A percentile compares a stretch with the other conserved stretches of the same genome.
Evolutionary conservation across 2,888 invertebrate genomes (phyloP).

Genomic region (Bellardia pandia): DNA sequence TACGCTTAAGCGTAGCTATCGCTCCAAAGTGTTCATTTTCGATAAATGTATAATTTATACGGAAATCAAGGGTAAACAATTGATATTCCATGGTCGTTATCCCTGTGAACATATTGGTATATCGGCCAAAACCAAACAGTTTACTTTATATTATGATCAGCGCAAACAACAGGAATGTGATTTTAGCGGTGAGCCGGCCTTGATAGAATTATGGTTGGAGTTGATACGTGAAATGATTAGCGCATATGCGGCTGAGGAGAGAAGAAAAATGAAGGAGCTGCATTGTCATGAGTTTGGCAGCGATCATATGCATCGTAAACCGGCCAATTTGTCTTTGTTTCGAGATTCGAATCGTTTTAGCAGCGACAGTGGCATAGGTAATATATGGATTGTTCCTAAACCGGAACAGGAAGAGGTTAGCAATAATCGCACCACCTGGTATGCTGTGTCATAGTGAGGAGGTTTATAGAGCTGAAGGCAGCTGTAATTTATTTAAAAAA

Average conservation of each 20-base stretch:
- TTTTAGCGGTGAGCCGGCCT: conserved; percentile 79
- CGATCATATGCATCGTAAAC: conserved; percentile 81
- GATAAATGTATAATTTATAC: conserved; percentile 84
- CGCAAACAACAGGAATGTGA: conserved; percentile 83
- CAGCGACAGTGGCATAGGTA: conserved; percentile 83
- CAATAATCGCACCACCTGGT: conserved; percentile 82
- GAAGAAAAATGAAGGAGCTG: conserved; percentile 80
- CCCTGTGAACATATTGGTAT: conserved; percentile 83
- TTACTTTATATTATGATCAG: conserved; percentile 82
- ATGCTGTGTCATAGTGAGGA: conserved; percentile 76
- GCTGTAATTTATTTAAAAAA: background rate
- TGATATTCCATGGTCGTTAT: conserved; percentile 83
- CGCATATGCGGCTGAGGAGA: conserved; percentile 81
- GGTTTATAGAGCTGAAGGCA: conserved; percentile 33
- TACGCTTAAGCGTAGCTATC: conserved; percentile 80
- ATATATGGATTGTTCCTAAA: conserved; percentile 81
- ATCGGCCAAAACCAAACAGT: conserved; percentile 79
- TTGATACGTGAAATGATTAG: conserved; percentile 82
- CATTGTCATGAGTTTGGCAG: conserved; percentile 78
- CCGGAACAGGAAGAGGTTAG: conserved; percentile 77
- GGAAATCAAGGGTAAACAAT: conserved; percentile 82
- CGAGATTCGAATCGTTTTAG: conserved; percentile 83
- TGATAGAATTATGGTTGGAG: conserved; percentile 81
- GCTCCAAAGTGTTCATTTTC: conserved; percentile 83
- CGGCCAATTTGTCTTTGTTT: conserved; percentile 80